Evolutionary conservation across 1,140 invertebrate genomes (phyloP).

Genomic region (Cardiocondyla obscurior): DNA sequence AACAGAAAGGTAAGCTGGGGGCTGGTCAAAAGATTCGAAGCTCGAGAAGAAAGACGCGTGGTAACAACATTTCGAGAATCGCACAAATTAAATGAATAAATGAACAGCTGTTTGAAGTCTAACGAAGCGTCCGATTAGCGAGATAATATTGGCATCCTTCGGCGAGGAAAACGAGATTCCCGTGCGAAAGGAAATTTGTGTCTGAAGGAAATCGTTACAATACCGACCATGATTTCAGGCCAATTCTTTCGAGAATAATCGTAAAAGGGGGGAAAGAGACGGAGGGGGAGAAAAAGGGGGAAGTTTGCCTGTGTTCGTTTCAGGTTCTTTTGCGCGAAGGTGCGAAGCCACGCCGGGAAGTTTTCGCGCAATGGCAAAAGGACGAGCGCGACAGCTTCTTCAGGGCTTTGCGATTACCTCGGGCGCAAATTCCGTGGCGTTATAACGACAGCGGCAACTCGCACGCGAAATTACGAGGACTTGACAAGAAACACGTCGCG

Average conservation of each 20-base stretch:
- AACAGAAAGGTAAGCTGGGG: not conserved
- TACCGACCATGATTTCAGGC: not conserved
- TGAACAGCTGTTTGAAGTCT: not conserved
- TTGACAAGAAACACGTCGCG: not conserved
- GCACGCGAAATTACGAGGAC: conserved; percentile 19
- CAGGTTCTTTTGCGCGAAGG: not conserved
- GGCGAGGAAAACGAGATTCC: not conserved
- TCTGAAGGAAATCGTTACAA: not conserved
- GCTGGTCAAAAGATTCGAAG: not conserved
- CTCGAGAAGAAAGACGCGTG: not conserved
- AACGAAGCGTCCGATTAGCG: not conserved
- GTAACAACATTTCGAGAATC: not conserved
- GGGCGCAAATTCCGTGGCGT: not conserved
- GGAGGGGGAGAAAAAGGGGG: not conserved
- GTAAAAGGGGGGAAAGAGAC: too few relatives aligned
- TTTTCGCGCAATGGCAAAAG: not conserved
- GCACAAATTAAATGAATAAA: not conserved
- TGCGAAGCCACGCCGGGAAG: not conserved
- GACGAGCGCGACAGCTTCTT: not conserved
- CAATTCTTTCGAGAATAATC: conserved; percentile 5
- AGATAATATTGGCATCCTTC: not conserved
- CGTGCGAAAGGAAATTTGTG: not conserved
- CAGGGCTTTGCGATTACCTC: not conserved
- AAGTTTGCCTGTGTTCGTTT: not conserved
- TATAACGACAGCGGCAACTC: conserved; percentile 17